Evolutionary conservation across 2,797 vertebrate species (phyloP).

Genomic region (Microctenopoma steveboyesi): DNA sequence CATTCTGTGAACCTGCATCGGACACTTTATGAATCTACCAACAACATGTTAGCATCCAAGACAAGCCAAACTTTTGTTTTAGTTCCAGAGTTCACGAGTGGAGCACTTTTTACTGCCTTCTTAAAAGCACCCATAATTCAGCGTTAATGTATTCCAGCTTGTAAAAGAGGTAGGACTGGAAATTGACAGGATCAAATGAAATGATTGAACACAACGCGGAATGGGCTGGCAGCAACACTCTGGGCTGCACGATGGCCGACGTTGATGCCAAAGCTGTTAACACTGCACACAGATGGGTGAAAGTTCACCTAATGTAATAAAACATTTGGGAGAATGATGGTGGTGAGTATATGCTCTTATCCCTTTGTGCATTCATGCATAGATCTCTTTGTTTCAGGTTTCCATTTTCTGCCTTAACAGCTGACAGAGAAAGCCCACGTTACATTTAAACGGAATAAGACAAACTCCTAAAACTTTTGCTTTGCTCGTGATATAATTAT

Average conservation of each 20-base stretch:
- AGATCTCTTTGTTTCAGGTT: neutral
- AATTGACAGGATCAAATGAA: constrained; percentile 75
- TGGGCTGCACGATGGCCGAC: constrained; percentile 33
- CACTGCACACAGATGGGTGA: constrained; percentile 33
- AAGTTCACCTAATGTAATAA: constrained; percentile 34
- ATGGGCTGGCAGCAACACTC: constrained; percentile 48
- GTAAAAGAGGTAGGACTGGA: constrained; percentile 69
- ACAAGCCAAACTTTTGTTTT: constrained; percentile 69
- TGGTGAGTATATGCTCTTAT: neutral
- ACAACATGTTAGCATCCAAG: constrained; percentile 62
- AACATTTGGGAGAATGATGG: constrained; percentile 16
- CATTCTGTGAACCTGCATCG: constrained; percentile 59
- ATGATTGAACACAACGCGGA: constrained; percentile 61
- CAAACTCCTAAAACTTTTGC: neutral
- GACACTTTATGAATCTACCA: constrained; percentile 75
- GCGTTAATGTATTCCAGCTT: constrained; percentile 76
- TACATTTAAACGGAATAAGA: neutral
- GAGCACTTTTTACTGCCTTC: constrained; percentile 62
- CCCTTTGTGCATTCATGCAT: too few relatives aligned
- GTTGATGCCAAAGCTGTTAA: constrained; percentile 60
- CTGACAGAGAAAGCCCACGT: neutral
- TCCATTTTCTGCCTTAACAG: neutral
- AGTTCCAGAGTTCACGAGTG: constrained; percentile 64
- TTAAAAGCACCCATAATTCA: constrained; percentile 62
- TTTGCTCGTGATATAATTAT: constrained; percentile 22